Percentiles rank a stretch among this genome's conserved stretches.
Conservation (phyloP, 2,797 vertebrate species). For the Microctenopoma stevenorrisi region DNA sequence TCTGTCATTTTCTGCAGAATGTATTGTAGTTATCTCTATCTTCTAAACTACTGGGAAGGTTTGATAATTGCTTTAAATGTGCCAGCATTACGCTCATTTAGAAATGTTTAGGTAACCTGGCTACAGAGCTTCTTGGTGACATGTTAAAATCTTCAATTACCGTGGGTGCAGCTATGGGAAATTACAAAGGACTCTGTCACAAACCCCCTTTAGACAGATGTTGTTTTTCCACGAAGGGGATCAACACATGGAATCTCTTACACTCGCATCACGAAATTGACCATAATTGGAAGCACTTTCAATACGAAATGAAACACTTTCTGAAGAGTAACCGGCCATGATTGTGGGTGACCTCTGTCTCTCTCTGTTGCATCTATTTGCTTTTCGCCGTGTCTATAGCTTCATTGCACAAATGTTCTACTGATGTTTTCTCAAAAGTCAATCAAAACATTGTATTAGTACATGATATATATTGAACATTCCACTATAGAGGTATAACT, state of each 20-base stretch:
- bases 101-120: constrained; percentile 52
- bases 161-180: constrained; percentile 44
- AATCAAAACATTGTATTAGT: not conserved
- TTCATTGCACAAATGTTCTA: not conserved
- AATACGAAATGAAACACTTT: constrained; percentile 59
- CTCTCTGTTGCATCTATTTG: not conserved
- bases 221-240: constrained; percentile 45
- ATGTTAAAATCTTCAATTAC: constrained; percentile 64
- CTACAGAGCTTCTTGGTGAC: constrained; percentile 49
- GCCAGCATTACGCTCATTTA: constrained; percentile 5
- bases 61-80: constrained; percentile 41
- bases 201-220: constrained; percentile 38
- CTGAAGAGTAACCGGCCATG: constrained; percentile 34
- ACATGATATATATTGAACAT: not conserved
- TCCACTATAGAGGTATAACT: not conserved
- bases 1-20: not conserved
- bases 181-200: constrained; percentile 59
- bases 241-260: constrained; percentile 71
- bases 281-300: constrained; percentile 64
- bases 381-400: not conserved
- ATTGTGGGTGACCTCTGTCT: constrained; percentile 36
- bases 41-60: constrained; percentile 14
- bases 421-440: not conserved
- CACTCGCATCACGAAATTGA: constrained; percentile 48
- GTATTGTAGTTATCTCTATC: not conserved